A percentile compares a stretch with the other conserved stretches of the same genome.
Evolutionary conservation across 2,797 vertebrate species (phyloP).

Genomic region (Pseudochirops cupreus): DNA sequence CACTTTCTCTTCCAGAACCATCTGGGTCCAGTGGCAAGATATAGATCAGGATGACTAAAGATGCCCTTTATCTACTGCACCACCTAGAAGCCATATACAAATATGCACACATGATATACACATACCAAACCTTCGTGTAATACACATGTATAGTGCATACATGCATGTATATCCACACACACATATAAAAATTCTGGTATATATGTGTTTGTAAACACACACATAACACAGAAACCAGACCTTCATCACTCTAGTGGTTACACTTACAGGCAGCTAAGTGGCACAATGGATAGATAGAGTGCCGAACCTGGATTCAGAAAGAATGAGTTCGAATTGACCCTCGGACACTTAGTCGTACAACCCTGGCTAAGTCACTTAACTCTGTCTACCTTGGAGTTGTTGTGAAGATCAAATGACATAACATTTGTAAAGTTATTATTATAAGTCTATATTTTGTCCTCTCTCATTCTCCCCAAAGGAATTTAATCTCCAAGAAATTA

Average conservation of each 20-base stretch:
- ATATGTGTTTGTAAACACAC: background rate
- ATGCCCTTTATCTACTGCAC: background rate
- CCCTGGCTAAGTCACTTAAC: background rate
- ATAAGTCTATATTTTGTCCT: background rate
- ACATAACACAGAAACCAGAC: background rate
- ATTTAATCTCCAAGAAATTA: background rate
- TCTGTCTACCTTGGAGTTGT: background rate
- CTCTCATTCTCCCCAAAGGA: background rate
- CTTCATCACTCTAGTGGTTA: background rate
- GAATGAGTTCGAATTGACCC: background rate
- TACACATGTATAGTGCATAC: background rate
- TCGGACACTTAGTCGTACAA: background rate
- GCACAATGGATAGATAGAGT: background rate
- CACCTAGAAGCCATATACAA: background rate
- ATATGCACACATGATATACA: background rate
- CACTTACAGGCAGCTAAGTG: background rate
- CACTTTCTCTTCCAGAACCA: no score
- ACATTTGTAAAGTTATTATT: background rate
- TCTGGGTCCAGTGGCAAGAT: no score
- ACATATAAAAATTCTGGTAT: background rate
- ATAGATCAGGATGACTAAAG: no score
- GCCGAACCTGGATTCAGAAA: background rate
- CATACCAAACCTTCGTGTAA: background rate
- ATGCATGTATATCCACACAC: background rate
- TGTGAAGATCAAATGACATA: background rate